These are phyloP conservation scores for Perca fluviatilis DNA, from an alignment of 2,113 vertebrate species.

Conservation along the genomic window DNA sequence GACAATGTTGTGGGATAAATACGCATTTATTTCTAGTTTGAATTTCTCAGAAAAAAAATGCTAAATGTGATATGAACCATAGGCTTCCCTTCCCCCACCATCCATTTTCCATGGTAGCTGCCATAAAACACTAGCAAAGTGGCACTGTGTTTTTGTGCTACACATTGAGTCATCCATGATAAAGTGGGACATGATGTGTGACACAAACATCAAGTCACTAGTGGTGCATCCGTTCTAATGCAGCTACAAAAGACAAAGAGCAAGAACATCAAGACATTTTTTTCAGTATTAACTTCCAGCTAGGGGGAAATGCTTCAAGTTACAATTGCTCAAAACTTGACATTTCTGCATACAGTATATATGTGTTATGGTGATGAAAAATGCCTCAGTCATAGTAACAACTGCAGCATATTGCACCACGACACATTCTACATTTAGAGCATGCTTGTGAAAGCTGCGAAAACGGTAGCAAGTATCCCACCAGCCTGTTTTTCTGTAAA, in stretches of 20 bases:
- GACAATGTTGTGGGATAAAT: neutral
- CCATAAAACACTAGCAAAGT: conserved; percentile 3
- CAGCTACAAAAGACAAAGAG: conserved; percentile 3
- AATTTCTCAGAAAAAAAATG: neutral
- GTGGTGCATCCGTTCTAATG: conserved; percentile 1
- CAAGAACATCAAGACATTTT: neutral
- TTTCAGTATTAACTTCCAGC: neutral
- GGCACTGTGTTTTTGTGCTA: conserved; percentile 9
- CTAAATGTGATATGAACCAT: neutral
- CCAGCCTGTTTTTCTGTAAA: conserved; percentile 53
- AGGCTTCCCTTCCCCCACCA: neutral
- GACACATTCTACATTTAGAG: conserved; percentile 25
- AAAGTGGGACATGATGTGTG: conserved; percentile 29
- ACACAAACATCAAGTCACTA: conserved; percentile 21
- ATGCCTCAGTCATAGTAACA: neutral
- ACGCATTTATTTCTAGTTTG: neutral
- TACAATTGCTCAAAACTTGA: neutral
- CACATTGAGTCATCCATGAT: conserved; percentile 42
- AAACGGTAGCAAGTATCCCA: conserved; percentile 49
- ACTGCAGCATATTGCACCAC: conserved; percentile 1
- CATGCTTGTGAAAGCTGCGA: neutral
- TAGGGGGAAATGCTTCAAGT: neutral
- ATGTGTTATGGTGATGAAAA: neutral
- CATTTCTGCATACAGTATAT: neutral
- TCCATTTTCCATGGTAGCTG: conserved; percentile 5